Conservation (phyloP, 2,113 vertebrate species). For the Neoarius graeffei region DNA sequence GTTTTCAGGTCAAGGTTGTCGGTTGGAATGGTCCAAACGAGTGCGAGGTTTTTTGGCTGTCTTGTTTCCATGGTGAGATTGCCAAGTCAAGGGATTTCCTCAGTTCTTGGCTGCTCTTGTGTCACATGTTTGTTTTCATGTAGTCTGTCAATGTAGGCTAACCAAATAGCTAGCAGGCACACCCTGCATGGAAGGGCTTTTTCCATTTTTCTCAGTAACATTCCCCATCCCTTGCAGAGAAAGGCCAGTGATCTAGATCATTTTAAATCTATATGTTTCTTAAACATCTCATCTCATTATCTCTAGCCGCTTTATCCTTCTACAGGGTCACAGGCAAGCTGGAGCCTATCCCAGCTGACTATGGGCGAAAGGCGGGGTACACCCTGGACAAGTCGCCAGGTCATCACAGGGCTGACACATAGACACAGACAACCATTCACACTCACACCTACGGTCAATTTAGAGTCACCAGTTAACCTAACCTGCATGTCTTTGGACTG, state of each 20-base stretch:
- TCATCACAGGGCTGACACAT: too few species aligned
- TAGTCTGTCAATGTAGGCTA: neutral
- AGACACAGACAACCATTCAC: too few species aligned
- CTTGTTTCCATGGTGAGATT: neutral
- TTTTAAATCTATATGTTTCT: neutral
- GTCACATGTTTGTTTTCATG: constrained; percentile 12
- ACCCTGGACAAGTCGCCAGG: too few species aligned
- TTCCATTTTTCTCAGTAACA: constrained; percentile 2
- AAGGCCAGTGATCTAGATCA: neutral
- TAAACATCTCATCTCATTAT: too few species aligned
- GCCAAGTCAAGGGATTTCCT: constrained; percentile 1
- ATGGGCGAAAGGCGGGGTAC: too few species aligned
- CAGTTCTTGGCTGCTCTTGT: neutral
- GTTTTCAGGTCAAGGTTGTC: neutral
- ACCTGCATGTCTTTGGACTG: too few species aligned
- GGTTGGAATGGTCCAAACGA: neutral
- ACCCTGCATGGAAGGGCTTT: neutral
- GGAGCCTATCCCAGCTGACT: too few species aligned
- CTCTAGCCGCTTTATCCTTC: too few species aligned
- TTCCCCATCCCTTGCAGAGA: neutral
- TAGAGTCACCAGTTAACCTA: too few species aligned
- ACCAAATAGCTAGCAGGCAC: constrained; percentile 28
- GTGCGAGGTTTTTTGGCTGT: neutral
- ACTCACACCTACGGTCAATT: too few species aligned
- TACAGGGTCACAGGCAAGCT: too few species aligned